Evolutionary conservation across 2,113 vertebrate species (phyloP), one percentile per base, ranked within the genome.

Genomic region (Oncorhynchus tshawytscha): DNA sequence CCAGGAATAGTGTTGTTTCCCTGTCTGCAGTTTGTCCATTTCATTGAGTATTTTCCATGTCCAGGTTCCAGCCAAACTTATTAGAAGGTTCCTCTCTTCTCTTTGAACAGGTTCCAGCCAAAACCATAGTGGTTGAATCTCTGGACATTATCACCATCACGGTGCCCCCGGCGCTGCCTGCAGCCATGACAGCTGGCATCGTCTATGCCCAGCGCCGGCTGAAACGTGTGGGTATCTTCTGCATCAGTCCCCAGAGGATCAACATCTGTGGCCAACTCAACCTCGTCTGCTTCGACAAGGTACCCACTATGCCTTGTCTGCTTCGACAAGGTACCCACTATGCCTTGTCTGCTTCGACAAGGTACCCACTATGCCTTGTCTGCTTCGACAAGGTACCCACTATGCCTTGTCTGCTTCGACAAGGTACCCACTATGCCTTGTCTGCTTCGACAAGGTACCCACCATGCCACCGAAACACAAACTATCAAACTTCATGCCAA

Each of bases 191-290:
- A 7, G 96, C 95, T 20, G 97, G 97, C 3, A 96, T 99, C 0
- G 95, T 98, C 20, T 98, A 97, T 57, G 97, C 97, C 15, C 97
- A 99, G 88, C 94, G 94, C 48, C 95, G 97, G n/a, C 45, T 99
- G 89, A 98, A 93, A 81, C 93, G 90, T 27, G 74, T 94, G 0
- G 97, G 97, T 29, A 98, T 99, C 91, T 99, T 98, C 84, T 99
- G 96, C 84, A 97, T 98, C 88, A 99, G 97, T 76, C 98, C 98
- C 2, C 97, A 99, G 76, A 95, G 97, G 87, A 99, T 99, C 89
- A 99, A 99, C 91, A 96, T 99, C 73, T 99, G 97, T 73, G 97
- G 98, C 59, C 98, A 99, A 73, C 91, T 99, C 70, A 97, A 99
- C 90, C 92, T 99, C 66, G 91, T 99, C 80, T 99, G 97, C 82